Evolutionary conservation across 2,888 invertebrate genomes (phyloP), one percentile per base, ranked within the genome.

Genomic region (Apotomis turbidana): DNA sequence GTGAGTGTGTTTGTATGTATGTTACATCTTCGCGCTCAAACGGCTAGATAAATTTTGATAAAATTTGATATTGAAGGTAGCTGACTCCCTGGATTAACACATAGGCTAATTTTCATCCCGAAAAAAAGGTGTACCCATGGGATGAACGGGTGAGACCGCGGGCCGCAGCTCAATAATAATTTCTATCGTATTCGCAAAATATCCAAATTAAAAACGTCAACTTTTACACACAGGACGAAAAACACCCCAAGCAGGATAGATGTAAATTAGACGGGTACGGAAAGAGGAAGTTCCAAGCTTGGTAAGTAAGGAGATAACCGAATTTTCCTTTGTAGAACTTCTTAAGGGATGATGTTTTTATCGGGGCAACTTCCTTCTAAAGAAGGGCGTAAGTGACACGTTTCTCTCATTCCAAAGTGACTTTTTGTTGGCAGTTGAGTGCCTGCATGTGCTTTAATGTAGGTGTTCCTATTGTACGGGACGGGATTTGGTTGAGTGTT

Each of bases 301-400:
- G 51, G 59, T 13, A 59, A 60, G 49, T 46, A 67, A 36, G 46
- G 12, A 62, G 69, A 62, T 69, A 69, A 69, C 69, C 62, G 38
- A 62, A 69, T 62, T 62, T 38, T 44, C 60, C 49, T 54, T 38
- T 46, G 54, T 55, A 36, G 38, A 62, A 69, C 46, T 69, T 69
- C 69, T 69, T 69, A 69, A 57, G 62, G 55, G 55, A 62, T 69
- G 69, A 62, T 57, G 62, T 69, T 69, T 62, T 69, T 61, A 61
- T 54, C 54, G 54, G 41, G 8, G 9, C 15, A 44, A 61, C 2
- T 36, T 57, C 12, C 36, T 36, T 27, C 4, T 12, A 5, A 36
- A 27, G 10, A 49, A 49, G 49, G 49, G 4, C 57, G 15, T 57
- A 57, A 36, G 12, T 27, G 36, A 57, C 12, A 5, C 3, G 9